Percentiles rank a stretch among this genome's conserved stretches.
Conservation (phyloP, 2,797 vertebrate species). For the Diplodus sargus region DNA sequence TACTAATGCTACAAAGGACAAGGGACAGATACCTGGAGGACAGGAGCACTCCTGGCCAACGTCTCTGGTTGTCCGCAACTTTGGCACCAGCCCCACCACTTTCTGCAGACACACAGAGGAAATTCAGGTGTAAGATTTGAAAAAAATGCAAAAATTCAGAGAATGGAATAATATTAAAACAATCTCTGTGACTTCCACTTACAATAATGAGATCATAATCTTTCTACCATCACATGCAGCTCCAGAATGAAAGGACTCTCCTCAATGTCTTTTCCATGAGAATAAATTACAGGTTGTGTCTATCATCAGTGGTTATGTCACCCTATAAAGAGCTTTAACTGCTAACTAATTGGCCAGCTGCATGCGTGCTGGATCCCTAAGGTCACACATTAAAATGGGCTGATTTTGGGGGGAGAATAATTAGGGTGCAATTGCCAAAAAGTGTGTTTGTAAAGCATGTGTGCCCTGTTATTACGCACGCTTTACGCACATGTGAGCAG, state of each 20-base stretch:
- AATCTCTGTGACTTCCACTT: constrained; percentile 13
- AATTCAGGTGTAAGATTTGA: background rate
- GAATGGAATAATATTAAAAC: constrained; percentile 17
- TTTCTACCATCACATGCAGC: constrained; percentile 12
- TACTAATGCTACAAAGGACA: background rate
- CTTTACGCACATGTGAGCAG: constrained; percentile 55
- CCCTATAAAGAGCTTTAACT: constrained; percentile 56
- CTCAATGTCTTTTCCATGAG: constrained; percentile 40
- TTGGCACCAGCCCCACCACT: constrained; percentile 85
- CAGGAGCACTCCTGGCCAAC: constrained; percentile 89
- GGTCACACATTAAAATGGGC: constrained; percentile 42
- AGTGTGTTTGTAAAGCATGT: constrained; percentile 33
- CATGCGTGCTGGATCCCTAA: constrained; percentile 55
- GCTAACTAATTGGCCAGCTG: constrained; percentile 71
- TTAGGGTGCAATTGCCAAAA: constrained; percentile 37
- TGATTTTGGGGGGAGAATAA: constrained; percentile 33
- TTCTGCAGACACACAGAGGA: constrained; percentile 81
- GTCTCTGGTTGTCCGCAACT: constrained; percentile 87
- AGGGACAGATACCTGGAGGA: constrained; percentile 89
- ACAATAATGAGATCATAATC: constrained; percentile 25
- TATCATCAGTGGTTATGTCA: constrained; percentile 62
- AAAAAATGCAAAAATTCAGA: background rate
- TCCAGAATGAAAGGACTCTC: constrained; percentile 18
- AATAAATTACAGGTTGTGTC: constrained; percentile 52
- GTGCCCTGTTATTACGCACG: constrained; percentile 51